Evolutionary conservation across 2,113 vertebrate species (phyloP), one percentile per base, ranked within the genome.

Genomic region (Sturnus vulgaris): DNA sequence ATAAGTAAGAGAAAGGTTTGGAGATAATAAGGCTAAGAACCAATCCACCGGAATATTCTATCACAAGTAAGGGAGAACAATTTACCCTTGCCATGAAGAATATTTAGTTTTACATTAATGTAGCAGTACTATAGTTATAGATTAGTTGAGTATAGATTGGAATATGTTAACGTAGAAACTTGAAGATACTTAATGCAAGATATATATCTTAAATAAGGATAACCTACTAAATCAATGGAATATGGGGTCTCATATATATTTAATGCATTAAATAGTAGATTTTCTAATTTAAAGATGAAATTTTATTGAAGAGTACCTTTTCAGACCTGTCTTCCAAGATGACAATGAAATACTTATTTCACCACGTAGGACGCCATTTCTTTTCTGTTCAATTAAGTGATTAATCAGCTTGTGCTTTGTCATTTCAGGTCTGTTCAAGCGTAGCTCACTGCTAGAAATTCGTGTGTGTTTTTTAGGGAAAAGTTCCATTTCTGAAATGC

Each of bases 341-440:
- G 12, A 30, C 31, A 53, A 2, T 28, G 30, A 70, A 88, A 69
- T 39, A 39, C 28, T 76, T 46, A 2, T 10, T 57, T 91, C 16
- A 61, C 16, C 6, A 9, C 39, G 14, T 15, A 75, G 12, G 11
- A 61, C 9, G 42, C 0, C 2, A n/a, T 60, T 75, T 37, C 6
- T n/a, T 50, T 70, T 57, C 18, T 59, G 9, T 15, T 78, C 6
- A 89, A 82, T 49, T 73, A 55, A 55, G 8, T 69, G 22, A 31
- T 84, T 73, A 46, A 81, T 55, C 30, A 73, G 3, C 7, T 42
- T 46, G 15, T n/a, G 37, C 7, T 72, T 72, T 30, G 10, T 30
- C 0, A 1, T 39, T 92, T 52, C 5, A 21, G 3, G 27, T 59
- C 19, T 24, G 7, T 28, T 52, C 15, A 83, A 75, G 46, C 0